These are phyloP conservation scores for Acanthopagrus latus DNA, from an alignment of 2,797 vertebrate genomes.

Conservation along the genomic window DNA sequence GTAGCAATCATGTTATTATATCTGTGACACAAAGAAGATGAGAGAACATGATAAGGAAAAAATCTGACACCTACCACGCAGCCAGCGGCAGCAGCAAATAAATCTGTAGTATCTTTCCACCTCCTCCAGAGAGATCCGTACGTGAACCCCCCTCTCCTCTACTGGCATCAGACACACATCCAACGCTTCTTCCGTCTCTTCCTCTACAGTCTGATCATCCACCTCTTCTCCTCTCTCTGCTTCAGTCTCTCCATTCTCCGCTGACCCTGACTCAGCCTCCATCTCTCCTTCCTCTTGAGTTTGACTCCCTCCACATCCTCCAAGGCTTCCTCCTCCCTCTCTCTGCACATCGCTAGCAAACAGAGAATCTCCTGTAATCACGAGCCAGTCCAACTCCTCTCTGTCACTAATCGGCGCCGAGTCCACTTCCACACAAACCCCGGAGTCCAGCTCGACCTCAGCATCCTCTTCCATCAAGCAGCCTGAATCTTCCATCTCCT, in stretches of 20 bases:
- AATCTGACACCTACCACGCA: constrained; percentile 80
- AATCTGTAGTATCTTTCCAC: constrained; percentile 84
- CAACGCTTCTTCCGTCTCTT: constrained; percentile 21
- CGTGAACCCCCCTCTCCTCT: constrained; percentile 58
- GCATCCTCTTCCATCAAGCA: constrained; percentile 55
- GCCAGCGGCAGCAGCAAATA: constrained; percentile 79
- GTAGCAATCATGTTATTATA: too few species aligned
- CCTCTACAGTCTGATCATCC: constrained; percentile 18
- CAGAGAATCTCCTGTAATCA: neutral
- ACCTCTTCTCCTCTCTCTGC: neutral
- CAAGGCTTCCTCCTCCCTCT: neutral
- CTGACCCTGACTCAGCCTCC: constrained; percentile 5
- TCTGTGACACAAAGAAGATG: neutral
- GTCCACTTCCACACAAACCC: constrained; percentile 47
- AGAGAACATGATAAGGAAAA: neutral
- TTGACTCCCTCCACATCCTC: constrained; percentile 18
- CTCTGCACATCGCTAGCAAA: neutral
- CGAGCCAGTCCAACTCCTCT: constrained; percentile 38
- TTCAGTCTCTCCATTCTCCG: constrained; percentile 10
- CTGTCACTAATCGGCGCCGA: constrained; percentile 25
- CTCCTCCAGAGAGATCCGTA: constrained; percentile 85
- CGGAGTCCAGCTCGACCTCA: constrained; percentile 55
- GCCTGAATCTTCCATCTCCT: constrained; percentile 47
- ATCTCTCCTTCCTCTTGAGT: constrained; percentile 24
- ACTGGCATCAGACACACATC: constrained; percentile 67